Evolutionary conservation across 2,797 vertebrate genomes (phyloP).

Genomic region (Cephalopachus bancanus): DNA sequence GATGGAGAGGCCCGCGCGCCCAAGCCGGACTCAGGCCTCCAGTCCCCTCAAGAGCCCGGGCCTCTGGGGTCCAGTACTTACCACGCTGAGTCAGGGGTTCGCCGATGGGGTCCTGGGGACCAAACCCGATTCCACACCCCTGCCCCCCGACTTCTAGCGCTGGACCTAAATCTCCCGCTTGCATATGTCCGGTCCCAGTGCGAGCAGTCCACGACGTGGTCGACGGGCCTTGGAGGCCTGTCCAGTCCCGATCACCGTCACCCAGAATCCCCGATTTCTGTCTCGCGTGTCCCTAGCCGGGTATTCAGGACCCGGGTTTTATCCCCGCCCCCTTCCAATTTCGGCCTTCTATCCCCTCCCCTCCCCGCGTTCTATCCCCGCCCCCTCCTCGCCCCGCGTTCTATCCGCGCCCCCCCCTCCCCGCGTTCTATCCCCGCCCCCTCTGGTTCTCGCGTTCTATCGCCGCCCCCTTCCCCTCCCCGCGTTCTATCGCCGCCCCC

Average conservation of each 20-base stretch:
- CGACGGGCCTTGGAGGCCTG: neutral
- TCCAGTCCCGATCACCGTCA: neutral
- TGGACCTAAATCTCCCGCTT: neutral
- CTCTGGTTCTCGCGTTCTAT: neutral
- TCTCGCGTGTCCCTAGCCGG: neutral
- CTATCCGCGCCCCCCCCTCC: neutral
- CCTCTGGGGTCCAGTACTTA: constrained; percentile 15
- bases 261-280: neutral
- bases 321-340: neutral
- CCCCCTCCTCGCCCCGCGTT: neutral
- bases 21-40: neutral
- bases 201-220: neutral
- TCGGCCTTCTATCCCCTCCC: neutral
- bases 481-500: neutral
- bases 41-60: neutral
- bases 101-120: neutral
- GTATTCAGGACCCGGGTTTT: neutral
- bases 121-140: neutral
- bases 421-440: neutral
- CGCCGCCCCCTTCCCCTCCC: constrained; percentile 62
- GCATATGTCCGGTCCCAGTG: neutral
- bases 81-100: constrained; percentile 15
- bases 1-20: constrained; percentile 15
- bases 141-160: neutral
- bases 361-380: neutral